Conservation (phyloP, 30 jellyfish, hydroid and myxozoan genomes). For the Turritopsis dohrnii region DNA sequence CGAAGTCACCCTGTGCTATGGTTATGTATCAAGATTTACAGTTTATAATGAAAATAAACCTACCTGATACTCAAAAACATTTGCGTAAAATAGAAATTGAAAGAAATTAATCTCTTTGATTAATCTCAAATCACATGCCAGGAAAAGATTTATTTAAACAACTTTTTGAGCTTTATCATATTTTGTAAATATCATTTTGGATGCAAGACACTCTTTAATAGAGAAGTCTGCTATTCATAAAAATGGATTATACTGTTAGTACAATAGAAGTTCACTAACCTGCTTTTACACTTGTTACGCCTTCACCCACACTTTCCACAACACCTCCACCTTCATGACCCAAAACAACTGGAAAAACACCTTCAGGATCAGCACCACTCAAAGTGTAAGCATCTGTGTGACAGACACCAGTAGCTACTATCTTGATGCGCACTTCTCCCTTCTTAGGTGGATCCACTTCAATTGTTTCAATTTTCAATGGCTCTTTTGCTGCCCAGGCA, state of each 20-base stretch:
- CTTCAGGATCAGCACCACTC: constrained; percentile 97
- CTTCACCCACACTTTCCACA: constrained; percentile 92
- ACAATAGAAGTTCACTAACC: constrained; percentile 41
- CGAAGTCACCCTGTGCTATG: too few species aligned
- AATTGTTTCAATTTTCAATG: constrained; percentile 73
- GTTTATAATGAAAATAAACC: too few species aligned
- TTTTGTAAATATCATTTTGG: too few species aligned
- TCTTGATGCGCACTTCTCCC: constrained; percentile 85
- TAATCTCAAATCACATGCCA: too few species aligned
- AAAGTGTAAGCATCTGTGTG: constrained; percentile 94
- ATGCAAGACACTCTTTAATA: too few species aligned
- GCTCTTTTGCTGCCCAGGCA: constrained; percentile 96
- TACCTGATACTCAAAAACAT: too few species aligned
- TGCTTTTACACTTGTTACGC: constrained; percentile 80
- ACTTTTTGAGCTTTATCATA: background rate
- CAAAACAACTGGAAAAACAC: constrained; percentile 81
- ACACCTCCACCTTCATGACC: constrained; percentile 99
- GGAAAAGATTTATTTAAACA: background rate
- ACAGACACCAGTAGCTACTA: constrained; percentile 88
- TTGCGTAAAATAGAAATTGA: too few species aligned
- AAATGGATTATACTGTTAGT: too few species aligned
- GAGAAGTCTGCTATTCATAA: background rate
- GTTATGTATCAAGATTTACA: too few species aligned
- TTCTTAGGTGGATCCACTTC: constrained; percentile 88
- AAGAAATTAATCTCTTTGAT: too few species aligned